These are phyloP conservation scores for Misgurnus mizolepis DNA, from an alignment of 2,113 vertebrate species.

Conservation along the genomic window DNA sequence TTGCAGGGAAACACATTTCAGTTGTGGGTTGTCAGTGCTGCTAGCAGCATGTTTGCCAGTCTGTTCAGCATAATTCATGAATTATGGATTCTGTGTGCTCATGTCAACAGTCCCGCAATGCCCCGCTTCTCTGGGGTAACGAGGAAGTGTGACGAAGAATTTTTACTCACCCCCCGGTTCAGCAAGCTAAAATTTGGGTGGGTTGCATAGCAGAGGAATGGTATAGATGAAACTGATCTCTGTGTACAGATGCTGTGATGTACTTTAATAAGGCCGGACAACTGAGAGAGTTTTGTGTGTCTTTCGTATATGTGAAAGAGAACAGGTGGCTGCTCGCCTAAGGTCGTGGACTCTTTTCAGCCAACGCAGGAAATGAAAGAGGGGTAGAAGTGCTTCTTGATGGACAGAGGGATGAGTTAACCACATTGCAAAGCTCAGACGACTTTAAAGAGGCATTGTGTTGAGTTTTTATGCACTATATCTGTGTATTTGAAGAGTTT, in stretches of 20 bases:
- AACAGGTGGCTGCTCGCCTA: constrained; percentile 7
- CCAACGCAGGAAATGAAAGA: background rate
- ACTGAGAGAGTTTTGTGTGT: constrained; percentile 23
- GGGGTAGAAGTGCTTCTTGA: constrained; percentile 11
- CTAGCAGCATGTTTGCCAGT: constrained; percentile 64
- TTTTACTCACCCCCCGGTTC: constrained; percentile 19
- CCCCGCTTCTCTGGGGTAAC: constrained; percentile 22
- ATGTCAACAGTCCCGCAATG: constrained; percentile 51
- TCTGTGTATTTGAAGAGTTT: no score
- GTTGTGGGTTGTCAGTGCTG: constrained; percentile 65
- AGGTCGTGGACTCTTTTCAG: constrained; percentile 11
- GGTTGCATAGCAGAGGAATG: constrained; percentile 10
- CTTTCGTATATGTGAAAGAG: constrained; percentile 12
- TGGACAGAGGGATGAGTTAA: constrained; percentile 14
- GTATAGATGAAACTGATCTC: constrained; percentile 19
- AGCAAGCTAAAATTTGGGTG: constrained; percentile 19
- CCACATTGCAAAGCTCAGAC: background rate
- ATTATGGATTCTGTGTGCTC: constrained; percentile 73
- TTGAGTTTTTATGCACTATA: background rate
- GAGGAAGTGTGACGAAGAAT: constrained; percentile 31
- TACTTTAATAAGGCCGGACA: constrained; percentile 35
- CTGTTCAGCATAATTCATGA: constrained; percentile 72
- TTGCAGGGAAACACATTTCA: constrained; percentile 73
- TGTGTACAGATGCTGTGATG: constrained; percentile 34
- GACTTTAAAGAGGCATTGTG: background rate